These are phyloP conservation scores for Anastatus disparis DNA, from an alignment of 1,140 invertebrate genomes.

Conservation along the genomic window DNA sequence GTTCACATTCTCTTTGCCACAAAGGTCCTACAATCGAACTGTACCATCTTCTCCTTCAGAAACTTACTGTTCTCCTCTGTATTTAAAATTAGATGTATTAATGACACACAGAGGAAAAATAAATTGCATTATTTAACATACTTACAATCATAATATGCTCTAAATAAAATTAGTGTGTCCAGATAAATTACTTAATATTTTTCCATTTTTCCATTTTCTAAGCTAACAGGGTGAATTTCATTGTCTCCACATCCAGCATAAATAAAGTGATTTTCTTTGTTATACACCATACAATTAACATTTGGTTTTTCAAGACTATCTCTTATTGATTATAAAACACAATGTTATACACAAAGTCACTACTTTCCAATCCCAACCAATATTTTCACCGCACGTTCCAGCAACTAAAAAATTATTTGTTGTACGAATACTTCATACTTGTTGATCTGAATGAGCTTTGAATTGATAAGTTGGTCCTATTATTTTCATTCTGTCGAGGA, in stretches of 20 bases:
- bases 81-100: constrained; percentile 32
- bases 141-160: constrained; percentile 74
- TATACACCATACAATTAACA: constrained; percentile 78
- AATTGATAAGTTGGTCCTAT: constrained; percentile 71
- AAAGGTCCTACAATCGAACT: constrained; percentile 84
- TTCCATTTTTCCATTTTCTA: constrained; percentile 84
- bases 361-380: constrained; percentile 80
- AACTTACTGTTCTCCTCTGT: constrained; percentile 74
- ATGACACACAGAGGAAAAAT: too few species aligned
- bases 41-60: constrained; percentile 87
- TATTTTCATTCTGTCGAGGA: constrained; percentile 66
- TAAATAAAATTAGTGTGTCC: constrained; percentile 88
- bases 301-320: constrained; percentile 79
- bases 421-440: constrained; percentile 78
- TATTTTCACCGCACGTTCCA: constrained; percentile 78
- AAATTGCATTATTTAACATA: too few species aligned
- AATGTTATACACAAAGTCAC: constrained; percentile 72
- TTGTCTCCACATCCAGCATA: constrained; percentile 88
- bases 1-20: constrained; percentile 71
- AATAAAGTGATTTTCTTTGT: constrained; percentile 70
- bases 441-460: constrained; percentile 68
- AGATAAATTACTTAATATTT: constrained; percentile 72
- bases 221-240: constrained; percentile 80
- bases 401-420: constrained; percentile 80
- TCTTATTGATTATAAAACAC: constrained; percentile 69